Percentiles rank a stretch among this genome's conserved stretches.
phyloP scores from a whole-genome alignment of 1,140 invertebrate species.

The Cardiocondyla obscurior region DNA sequence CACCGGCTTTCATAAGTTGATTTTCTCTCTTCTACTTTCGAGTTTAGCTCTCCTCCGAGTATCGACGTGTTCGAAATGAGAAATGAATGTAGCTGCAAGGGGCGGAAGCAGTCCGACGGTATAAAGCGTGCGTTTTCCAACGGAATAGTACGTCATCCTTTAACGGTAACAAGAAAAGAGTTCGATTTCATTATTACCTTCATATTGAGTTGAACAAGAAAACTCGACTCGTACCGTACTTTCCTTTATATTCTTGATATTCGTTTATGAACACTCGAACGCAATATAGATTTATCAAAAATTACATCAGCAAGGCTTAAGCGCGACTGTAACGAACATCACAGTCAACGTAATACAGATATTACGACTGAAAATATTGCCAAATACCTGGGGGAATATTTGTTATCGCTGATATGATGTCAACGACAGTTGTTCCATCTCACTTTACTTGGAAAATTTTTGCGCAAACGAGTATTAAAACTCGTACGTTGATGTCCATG shows the following conservation, averaged over 20 bases:
- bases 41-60: conserved; percentile 58
- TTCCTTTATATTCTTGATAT: conserved; percentile 5
- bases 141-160: conserved; percentile 49
- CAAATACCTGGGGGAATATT: conserved; percentile 11
- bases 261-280: neutral
- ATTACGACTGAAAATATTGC: conserved; percentile 40
- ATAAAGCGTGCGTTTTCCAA: conserved; percentile 49
- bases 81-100: conserved; percentile 71
- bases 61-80: conserved; percentile 74
- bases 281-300: conserved; percentile 38
- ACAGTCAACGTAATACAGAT: conserved; percentile 19
- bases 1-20: conserved; percentile 63
- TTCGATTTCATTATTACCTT: conserved; percentile 54
- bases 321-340: neutral
- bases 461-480: conserved; percentile 29
- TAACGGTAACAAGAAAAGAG: conserved; percentile 54
- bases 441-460: conserved; percentile 31
- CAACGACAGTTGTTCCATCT: conserved; percentile 35
- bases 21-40: conserved; percentile 61
- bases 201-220: conserved; percentile 42
- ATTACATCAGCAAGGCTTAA: conserved; percentile 14
- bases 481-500: conserved; percentile 14
- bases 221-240: neutral
- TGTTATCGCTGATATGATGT: conserved; percentile 38
- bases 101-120: conserved; percentile 48